Evolutionary conservation across 2,888 invertebrate genomes (phyloP).

Genomic region (Lumbricus terrestris): DNA sequence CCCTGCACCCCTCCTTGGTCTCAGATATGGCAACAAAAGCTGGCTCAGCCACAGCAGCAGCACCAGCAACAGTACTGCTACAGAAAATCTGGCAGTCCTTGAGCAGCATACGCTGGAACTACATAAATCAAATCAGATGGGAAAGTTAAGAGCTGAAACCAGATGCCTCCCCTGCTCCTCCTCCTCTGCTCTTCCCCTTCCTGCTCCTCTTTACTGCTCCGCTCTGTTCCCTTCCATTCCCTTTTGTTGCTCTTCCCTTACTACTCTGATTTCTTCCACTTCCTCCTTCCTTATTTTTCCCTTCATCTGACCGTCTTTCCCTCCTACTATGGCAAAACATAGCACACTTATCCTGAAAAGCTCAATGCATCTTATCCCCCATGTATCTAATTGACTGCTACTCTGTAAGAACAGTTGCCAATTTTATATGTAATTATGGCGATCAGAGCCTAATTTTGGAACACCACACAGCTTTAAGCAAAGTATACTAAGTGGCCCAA

Average conservation of each 20-base stretch:
- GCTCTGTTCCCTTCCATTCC: background rate
- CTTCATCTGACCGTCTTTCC: background rate
- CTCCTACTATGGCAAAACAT: background rate
- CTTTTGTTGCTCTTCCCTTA: background rate
- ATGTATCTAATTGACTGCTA: background rate
- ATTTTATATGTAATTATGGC: too few relatives aligned
- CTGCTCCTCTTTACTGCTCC: too few relatives aligned
- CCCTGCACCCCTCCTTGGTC: background rate
- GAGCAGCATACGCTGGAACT: background rate
- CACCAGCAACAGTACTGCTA: background rate
- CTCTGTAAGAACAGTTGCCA: background rate
- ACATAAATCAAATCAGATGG: background rate
- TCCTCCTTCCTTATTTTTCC: slow-evolving; percentile 5
- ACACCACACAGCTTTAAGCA: background rate
- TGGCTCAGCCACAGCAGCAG: background rate
- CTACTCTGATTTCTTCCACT: background rate
- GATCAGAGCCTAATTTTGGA: background rate
- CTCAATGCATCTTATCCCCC: background rate
- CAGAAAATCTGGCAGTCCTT: slow-evolving; percentile 3
- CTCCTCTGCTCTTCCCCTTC: background rate
- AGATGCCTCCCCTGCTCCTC: background rate
- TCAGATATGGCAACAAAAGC: background rate
- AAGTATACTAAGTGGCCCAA: background rate
- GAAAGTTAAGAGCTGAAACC: background rate
- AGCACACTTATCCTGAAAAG: background rate